Base-by-base conservation (phyloP, 2,113 vertebrate species). In the Heterotis niloticus region DNA sequence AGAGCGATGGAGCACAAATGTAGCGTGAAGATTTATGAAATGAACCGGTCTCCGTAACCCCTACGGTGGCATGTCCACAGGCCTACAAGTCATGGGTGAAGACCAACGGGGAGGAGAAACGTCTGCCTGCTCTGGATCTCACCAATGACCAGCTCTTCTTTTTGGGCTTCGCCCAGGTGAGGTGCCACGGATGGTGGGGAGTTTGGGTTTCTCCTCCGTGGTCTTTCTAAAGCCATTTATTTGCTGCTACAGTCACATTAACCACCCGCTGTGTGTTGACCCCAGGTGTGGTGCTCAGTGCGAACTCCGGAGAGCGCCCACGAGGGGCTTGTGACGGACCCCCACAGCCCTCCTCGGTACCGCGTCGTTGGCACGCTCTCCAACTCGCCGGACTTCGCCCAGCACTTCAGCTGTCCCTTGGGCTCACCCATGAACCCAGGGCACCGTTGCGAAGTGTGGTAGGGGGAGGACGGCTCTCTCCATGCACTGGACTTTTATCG, bases 121-220 rank as follows among this genome's bases (percentile, higher is more conserved):
- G 34, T 73, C 92, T 99, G 66, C 98, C 98, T 0, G 96, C 95
- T 0, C 92, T 99, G 80, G 95, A 92, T 71, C 93, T 99, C 83
- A 98, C 95, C 80, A 99, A 95, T 77, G 94, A 98, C 81, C 98
- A 99, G 88, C 95, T 99, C 71, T 99, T 99, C 92, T 99, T 99
- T 0, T 94, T 99, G 79, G 97, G 96, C 76, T 99, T 99, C 29
- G 97, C 98, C 0, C 98, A 99, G 96, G 97, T 99, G 89, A 81
- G 71, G 52, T 17, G 26, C 10, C 69, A 44, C 34, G 34, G 2
- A 2, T 4, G 2, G 34, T 44, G 34, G 34, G 34, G 34, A 44
- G 34, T 44, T 44, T 44, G 34, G 34, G 34, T 44, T 44, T 7
- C 34, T 44, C n/a, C n/a, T n/a, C n/a, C n/a, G n/a, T n/a, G n/a